phyloP scores from a whole-genome alignment of 2,888 invertebrate species.

The Hemaris fuciformis region DNA sequence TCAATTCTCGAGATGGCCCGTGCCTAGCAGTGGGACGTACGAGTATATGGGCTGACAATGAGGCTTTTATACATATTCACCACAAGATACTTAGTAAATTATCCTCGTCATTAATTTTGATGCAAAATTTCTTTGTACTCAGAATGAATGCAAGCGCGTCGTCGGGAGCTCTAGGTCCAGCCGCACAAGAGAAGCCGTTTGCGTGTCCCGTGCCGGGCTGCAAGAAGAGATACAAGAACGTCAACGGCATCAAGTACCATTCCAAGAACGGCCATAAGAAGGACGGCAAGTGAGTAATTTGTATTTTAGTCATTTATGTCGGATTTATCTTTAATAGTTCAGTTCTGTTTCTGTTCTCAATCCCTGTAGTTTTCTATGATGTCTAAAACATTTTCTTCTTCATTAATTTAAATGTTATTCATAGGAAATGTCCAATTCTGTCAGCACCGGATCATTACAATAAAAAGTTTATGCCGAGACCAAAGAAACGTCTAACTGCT shows the following conservation, averaged over 20 bases:
- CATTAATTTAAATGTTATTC: background rate
- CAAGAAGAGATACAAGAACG: slow-evolving; percentile 93
- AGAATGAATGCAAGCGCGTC: slow-evolving; percentile 65
- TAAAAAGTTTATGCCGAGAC: slow-evolving; percentile 54
- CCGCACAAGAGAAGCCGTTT: slow-evolving; percentile 88
- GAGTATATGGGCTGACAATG: too few relatives aligned
- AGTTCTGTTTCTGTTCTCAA: too few relatives aligned
- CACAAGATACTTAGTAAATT: too few relatives aligned
- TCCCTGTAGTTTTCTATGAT: too few relatives aligned
- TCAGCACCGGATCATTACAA: slow-evolving; percentile 51
- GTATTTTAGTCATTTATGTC: too few relatives aligned
- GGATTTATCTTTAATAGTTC: too few relatives aligned
- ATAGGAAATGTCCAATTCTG: slow-evolving; percentile 60
- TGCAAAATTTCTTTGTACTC: slow-evolving; percentile 12
- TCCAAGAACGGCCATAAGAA: slow-evolving; percentile 93
- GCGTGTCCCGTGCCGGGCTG: slow-evolving; percentile 93
- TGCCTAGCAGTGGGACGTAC: too few relatives aligned
- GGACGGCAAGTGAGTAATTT: slow-evolving; percentile 86
- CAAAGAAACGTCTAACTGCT: slow-evolving; percentile 65
- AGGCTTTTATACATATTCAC: too few relatives aligned
- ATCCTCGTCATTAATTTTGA: background rate
- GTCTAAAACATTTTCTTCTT: too few relatives aligned
- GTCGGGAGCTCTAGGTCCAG: slow-evolving; percentile 59
- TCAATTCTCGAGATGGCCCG: too few relatives aligned
- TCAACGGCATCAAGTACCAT: slow-evolving; percentile 94